Conservation (phyloP, 2,797 vertebrate species). For the Erithacus rubecula region DNA sequence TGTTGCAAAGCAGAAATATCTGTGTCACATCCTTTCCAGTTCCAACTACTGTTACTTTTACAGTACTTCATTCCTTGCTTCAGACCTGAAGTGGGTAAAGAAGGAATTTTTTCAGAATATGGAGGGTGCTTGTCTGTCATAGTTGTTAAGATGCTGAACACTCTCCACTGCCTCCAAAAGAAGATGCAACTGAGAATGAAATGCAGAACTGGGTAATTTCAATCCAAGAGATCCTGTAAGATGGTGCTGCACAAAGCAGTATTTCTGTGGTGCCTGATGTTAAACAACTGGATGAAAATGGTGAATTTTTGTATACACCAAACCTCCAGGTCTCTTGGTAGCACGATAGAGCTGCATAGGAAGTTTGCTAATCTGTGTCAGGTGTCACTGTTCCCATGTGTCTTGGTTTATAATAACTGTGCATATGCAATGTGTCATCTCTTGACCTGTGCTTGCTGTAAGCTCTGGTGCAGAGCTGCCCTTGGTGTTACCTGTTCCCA, state of each 20-base stretch:
- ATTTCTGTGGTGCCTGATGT: not conserved
- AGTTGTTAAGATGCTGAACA: not conserved
- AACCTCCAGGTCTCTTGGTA: not conserved
- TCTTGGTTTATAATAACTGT: not conserved
- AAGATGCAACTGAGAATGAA: conserved; percentile 42
- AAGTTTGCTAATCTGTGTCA: not conserved
- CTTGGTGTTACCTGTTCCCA: not conserved
- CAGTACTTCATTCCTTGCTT: not conserved
- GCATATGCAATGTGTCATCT: not conserved
- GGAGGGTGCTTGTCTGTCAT: not conserved
- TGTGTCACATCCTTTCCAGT: not conserved
- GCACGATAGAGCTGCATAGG: not conserved
- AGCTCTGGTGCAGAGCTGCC: not conserved
- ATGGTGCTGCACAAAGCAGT: not conserved
- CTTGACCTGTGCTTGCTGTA: not conserved
- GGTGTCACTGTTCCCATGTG: not conserved
- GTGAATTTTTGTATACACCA: not conserved
- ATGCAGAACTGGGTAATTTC: not conserved
- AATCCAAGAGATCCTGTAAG: not conserved
- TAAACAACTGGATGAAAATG: not conserved
- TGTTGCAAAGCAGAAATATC: not conserved
- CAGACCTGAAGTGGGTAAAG: not conserved
- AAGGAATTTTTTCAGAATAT: not conserved
- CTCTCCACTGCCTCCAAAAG: not conserved
- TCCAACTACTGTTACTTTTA: not conserved